A percentile compares a stretch with the other conserved stretches of the same genome.
Evolutionary conservation across 2,113 vertebrate species (phyloP).

Genomic region (Shinisaurus crocodilurus): DNA sequence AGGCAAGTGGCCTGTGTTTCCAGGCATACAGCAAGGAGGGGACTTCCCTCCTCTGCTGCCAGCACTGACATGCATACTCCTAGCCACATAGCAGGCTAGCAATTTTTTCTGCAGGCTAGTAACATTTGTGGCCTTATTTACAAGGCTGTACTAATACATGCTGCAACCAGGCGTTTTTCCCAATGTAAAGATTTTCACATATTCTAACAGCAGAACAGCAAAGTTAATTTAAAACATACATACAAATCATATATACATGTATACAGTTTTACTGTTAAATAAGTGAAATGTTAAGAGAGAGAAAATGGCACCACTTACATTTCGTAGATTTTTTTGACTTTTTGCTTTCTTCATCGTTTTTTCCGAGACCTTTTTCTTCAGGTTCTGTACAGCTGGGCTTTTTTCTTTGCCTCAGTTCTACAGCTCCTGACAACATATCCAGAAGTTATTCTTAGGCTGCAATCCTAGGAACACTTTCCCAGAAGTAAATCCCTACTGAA

Average conservation of each 20-base stretch:
- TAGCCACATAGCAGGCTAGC: not conserved
- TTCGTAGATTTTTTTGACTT: conserved; percentile 70
- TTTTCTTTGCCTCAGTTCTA: conserved; percentile 79
- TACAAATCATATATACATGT: conserved; percentile 25
- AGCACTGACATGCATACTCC: not conserved
- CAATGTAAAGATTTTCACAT: not conserved
- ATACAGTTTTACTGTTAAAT: conserved; percentile 25
- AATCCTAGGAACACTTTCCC: not conserved
- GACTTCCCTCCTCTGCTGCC: not conserved
- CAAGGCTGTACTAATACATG: not conserved
- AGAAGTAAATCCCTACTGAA: not conserved
- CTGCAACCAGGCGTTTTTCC: not conserved
- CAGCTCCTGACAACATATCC: conserved; percentile 71
- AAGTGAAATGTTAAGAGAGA: conserved; percentile 27
- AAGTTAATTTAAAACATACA: not conserved
- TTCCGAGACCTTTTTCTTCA: conserved; percentile 71
- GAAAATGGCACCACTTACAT: conserved; percentile 72
- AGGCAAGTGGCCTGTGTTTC: not conserved
- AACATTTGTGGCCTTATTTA: not conserved
- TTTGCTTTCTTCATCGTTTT: conserved; percentile 66
- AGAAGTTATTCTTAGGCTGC: conserved; percentile 42
- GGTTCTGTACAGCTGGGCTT: conserved; percentile 70
- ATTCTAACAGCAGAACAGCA: not conserved
- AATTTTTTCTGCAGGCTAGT: not conserved
- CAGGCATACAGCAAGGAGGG: not conserved